Evolutionary conservation across 1,140 invertebrate species (phyloP).

Genomic region (Magallana ariakensis): DNA sequence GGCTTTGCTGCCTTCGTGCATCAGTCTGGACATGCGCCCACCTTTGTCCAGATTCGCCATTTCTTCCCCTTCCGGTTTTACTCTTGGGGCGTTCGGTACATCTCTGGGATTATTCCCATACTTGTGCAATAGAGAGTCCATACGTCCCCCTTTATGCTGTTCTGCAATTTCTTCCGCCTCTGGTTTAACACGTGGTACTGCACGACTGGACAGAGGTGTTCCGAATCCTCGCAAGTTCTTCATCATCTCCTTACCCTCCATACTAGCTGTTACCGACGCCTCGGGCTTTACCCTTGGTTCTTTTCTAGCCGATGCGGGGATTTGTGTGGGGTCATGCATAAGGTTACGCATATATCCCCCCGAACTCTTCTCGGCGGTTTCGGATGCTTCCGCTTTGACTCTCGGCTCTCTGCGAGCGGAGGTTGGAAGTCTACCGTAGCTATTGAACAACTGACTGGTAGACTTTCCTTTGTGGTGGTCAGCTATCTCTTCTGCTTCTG

Average conservation of each 20-base stretch:
- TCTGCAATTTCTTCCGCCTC: constrained; percentile 67
- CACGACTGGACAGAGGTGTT: constrained; percentile 58
- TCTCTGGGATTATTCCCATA: constrained; percentile 67
- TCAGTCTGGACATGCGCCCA: constrained; percentile 71
- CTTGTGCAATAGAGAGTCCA: constrained; percentile 67
- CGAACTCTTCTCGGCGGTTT: constrained; percentile 67
- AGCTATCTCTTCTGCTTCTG: constrained; percentile 70
- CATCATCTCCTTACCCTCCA: constrained; percentile 65
- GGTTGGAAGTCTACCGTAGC: constrained; percentile 65
- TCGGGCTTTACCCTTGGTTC: constrained; percentile 69
- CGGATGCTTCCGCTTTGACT: constrained; percentile 73
- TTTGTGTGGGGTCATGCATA: constrained; percentile 63
- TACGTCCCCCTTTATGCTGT: constrained; percentile 69
- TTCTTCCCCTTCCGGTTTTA: constrained; percentile 70
- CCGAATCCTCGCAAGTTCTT: constrained; percentile 68
- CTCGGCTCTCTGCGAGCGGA: constrained; percentile 69
- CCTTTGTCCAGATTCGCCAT: constrained; percentile 73
- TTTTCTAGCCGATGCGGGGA: constrained; percentile 61
- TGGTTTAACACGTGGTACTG: constrained; percentile 71
- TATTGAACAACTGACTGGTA: constrained; percentile 66
- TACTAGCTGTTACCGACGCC: constrained; percentile 64
- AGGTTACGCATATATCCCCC: constrained; percentile 66
- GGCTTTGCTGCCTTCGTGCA: constrained; percentile 69
- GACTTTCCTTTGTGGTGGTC: constrained; percentile 67
- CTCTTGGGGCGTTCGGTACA: constrained; percentile 67